A percentile compares a stretch with the other conserved stretches of the same genome.
Evolutionary conservation across 2,888 invertebrate genomes (phyloP).

Genomic region (Mythimna impura): DNA sequence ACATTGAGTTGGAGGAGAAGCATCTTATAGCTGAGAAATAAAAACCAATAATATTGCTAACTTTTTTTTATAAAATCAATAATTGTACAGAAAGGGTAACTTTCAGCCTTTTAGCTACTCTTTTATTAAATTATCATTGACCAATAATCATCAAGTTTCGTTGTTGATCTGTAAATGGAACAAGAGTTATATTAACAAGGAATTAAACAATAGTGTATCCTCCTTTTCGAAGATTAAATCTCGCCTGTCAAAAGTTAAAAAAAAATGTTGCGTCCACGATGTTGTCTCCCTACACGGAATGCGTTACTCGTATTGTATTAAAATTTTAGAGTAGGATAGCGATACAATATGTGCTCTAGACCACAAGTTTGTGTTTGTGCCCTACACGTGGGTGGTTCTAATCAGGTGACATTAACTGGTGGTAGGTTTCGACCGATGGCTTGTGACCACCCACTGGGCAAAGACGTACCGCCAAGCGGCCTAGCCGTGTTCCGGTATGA

Average conservation of each 20-base stretch:
- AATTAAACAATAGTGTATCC: background rate
- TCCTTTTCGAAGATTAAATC: background rate
- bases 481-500: too few species aligned
- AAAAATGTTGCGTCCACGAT: too few species aligned
- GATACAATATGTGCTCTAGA: background rate
- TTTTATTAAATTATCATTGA: conserved; percentile 11
- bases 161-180: conserved; percentile 46
- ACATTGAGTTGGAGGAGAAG: background rate
- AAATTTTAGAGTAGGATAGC: background rate
- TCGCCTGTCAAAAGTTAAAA: too few species aligned
- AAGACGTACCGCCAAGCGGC: too few species aligned
- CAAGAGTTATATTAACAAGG: background rate
- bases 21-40: conserved; percentile 8
- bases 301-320: background rate
- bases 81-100: conserved; percentile 2
- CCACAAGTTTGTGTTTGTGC: too few species aligned
- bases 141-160: conserved; percentile 34
- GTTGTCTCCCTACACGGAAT: too few species aligned
- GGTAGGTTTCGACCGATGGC: too few species aligned
- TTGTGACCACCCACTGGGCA: too few species aligned
- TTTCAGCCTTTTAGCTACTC: background rate
- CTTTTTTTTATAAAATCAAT: conserved; percentile 1
- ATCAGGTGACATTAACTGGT: too few species aligned
- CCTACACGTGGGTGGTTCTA: too few species aligned
- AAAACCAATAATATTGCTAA: conserved; percentile 22